These are phyloP conservation scores for Phoeniculus purpureus DNA, from an alignment of 2,797 vertebrate species.

Conservation along the genomic window DNA sequence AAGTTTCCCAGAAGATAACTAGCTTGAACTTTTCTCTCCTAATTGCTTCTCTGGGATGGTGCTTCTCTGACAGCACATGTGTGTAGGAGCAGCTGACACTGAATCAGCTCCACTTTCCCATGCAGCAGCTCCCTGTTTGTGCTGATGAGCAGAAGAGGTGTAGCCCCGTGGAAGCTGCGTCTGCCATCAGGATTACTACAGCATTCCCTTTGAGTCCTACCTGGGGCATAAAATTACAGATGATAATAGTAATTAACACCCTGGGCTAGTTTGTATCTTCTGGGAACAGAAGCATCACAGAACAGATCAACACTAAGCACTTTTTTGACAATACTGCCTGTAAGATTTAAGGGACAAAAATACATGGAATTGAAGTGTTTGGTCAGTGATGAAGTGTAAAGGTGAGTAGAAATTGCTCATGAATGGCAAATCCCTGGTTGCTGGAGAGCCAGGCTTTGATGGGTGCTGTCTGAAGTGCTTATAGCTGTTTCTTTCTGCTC, in stretches of 20 bases:
- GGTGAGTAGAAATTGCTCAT: neutral
- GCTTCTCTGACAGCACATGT: neutral
- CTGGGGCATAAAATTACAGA: neutral
- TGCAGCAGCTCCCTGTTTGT: neutral
- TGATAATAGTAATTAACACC: neutral
- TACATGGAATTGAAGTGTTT: neutral
- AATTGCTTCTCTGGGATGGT: accelerated
- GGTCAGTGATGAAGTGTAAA: neutral
- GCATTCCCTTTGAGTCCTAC: neutral
- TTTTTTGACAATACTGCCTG: neutral
- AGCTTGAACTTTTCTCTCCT: neutral
- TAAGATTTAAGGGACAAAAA: neutral
- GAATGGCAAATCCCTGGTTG: neutral
- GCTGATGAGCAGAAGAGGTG: neutral
- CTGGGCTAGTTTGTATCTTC: neutral
- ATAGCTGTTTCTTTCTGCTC: neutral
- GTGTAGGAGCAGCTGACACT: neutral
- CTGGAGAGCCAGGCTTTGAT: neutral
- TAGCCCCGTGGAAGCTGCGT: neutral
- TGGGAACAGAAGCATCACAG: neutral
- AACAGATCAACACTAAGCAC: neutral
- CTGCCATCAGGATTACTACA: neutral
- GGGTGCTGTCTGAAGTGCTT: neutral
- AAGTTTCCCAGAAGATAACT: neutral
- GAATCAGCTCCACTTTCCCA: too few relatives aligned